A percentile compares a stretch with the other conserved stretches of the same genome.
Evolutionary conservation across 2,888 invertebrate species (phyloP).

Genomic region (Scaptomyza caliginosa): DNA sequence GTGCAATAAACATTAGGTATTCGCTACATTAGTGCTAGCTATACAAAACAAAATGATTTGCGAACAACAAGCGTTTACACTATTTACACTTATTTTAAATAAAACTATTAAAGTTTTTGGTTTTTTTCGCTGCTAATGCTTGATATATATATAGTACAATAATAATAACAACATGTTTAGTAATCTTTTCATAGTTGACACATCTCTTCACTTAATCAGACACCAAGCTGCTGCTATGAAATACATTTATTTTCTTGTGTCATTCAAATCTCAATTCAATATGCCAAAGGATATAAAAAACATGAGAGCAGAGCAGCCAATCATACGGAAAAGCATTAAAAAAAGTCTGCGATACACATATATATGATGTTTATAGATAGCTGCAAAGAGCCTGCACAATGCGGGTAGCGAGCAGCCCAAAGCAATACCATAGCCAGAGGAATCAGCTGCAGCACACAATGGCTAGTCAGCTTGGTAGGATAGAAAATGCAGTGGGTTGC

Average conservation of each 20-base stretch:
- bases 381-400: conserved; percentile 45
- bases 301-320: conserved; percentile 33
- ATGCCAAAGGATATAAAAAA: not conserved
- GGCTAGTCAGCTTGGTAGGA: not conserved
- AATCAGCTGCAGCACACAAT: conserved; percentile 37
- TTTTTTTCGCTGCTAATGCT: no score
- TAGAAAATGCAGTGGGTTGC: conserved; percentile 4
- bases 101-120: no score
- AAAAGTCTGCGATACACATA: conserved; percentile 29
- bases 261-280: not conserved
- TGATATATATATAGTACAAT: no score
- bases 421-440: not conserved
- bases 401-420: conserved; percentile 37
- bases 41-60: conserved; percentile 31
- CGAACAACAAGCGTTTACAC: not conserved
- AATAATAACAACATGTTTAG: no score
- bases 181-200: no score
- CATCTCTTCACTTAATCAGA: not conserved
- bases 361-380: conserved; percentile 34
- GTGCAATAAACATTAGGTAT: conserved; percentile 19
- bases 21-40: conserved; percentile 35
- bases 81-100: conserved; percentile 12
- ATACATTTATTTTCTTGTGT: not conserved
- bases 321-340: conserved; percentile 65
- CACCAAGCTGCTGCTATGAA: not conserved